Evolutionary conservation across 92 coral and sea anemone genomes (phyloP).

Genomic region (Palythoa grandiflora): DNA sequence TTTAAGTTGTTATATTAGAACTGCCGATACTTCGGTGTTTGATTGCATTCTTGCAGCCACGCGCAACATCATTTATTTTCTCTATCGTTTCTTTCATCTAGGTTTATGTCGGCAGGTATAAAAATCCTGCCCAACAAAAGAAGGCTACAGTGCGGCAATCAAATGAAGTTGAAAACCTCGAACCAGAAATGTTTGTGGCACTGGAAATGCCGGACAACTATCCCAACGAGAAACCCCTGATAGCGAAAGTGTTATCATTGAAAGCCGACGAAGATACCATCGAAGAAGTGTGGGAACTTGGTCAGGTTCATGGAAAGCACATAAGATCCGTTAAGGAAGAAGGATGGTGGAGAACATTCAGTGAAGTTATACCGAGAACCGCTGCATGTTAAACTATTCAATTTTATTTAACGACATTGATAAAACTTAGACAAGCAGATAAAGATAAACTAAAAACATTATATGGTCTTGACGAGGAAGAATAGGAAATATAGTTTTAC

Average conservation of each 20-base stretch:
- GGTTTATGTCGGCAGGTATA: constrained; percentile 1
- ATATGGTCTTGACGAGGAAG: constrained; percentile 33
- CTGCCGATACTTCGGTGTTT: neutral
- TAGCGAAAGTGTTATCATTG: constrained; percentile 25
- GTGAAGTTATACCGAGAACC: constrained; percentile 30
- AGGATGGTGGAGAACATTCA: constrained; percentile 37
- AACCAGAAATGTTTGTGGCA: constrained; percentile 61
- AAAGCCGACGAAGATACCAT: constrained; percentile 19
- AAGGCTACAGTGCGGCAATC: neutral
- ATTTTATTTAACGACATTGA: constrained; percentile 38
- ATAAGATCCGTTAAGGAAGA: constrained; percentile 48
- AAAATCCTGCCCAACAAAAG: constrained; percentile 31
- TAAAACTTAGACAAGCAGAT: constrained; percentile 36
- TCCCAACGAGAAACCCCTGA: constrained; percentile 28
- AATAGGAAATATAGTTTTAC: neutral
- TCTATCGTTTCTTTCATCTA: neutral
- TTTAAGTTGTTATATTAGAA: neutral
- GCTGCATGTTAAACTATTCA: constrained; percentile 31
- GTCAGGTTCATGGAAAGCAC: constrained; percentile 46
- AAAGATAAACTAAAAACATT: constrained; percentile 36
- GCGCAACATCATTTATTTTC: neutral
- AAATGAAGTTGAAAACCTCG: neutral
- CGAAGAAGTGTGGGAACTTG: constrained; percentile 53
- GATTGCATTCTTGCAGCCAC: neutral
- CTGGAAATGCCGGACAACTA: constrained; percentile 35